phyloP scores from a whole-genome alignment of 2,888 invertebrate species.

The Aethes cnicana region DNA sequence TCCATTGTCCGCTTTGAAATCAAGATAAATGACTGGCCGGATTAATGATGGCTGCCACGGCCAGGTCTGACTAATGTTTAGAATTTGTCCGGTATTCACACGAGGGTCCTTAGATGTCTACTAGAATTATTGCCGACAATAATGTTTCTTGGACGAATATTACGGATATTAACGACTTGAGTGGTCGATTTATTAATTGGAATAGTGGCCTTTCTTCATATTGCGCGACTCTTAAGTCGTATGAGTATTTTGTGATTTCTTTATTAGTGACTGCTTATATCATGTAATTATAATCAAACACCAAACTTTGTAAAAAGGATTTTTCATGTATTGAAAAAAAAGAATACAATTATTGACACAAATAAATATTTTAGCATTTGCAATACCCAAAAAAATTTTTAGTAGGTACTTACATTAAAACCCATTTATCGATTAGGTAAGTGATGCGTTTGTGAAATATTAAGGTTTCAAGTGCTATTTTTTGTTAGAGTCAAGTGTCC shows the following conservation, averaged over 20 bases:
- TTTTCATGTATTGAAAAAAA: too few relatives aligned
- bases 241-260: not conserved
- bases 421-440: too few relatives aligned
- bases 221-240: not conserved
- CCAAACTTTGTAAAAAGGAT: too few relatives aligned
- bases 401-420: too few relatives aligned
- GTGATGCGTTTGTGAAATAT: too few relatives aligned
- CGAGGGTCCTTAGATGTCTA: constrained; percentile 33
- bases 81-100: constrained; percentile 51
- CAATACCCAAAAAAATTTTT: too few relatives aligned
- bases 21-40: constrained; percentile 57
- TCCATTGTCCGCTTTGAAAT: constrained; percentile 58
- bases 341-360: too few relatives aligned
- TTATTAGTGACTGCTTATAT: too few relatives aligned
- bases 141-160: constrained; percentile 33
- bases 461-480: too few relatives aligned
- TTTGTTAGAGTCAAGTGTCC: too few relatives aligned
- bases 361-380: too few relatives aligned
- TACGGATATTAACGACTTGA: constrained; percentile 24
- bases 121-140: constrained; percentile 33
- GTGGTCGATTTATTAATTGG: not conserved
- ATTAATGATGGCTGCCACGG: constrained; percentile 56
- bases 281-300: too few relatives aligned
- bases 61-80: constrained; percentile 60
- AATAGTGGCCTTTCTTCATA: not conserved